phyloP scores from a whole-genome alignment of 2,797 vertebrate genomes.

The Semaprochilodus insignis region DNA sequence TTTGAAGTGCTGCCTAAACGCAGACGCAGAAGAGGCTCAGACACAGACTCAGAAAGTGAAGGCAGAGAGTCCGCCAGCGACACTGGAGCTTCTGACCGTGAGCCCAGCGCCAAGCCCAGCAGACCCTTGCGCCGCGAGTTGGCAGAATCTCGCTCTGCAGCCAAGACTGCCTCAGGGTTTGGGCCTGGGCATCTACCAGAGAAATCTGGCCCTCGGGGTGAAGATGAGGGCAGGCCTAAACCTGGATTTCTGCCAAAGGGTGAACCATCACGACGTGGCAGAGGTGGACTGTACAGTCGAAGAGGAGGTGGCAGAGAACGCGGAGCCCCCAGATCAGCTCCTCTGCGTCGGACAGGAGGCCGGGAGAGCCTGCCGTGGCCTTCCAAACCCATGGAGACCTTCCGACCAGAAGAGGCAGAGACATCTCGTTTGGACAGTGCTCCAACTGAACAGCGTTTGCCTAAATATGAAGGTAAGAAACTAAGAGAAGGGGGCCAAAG shows the following conservation, averaged over 20 bases:
- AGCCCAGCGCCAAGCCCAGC: conserved; percentile 83
- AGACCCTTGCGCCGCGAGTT: conserved; percentile 76
- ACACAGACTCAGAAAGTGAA: conserved; percentile 97
- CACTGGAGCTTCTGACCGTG: conserved; percentile 92
- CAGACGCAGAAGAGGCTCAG: conserved; percentile 90
- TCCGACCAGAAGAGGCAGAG: conserved; percentile 89
- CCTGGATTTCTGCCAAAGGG: conserved; percentile 97
- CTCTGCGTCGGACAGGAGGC: conserved; percentile 83
- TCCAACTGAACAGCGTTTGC: conserved; percentile 76
- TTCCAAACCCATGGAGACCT: conserved; percentile 85
- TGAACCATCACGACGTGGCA: conserved; percentile 92
- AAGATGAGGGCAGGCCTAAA: conserved; percentile 89
- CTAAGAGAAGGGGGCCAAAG: conserved; percentile 85
- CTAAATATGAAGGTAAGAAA: conserved; percentile 89
- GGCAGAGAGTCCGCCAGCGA: conserved; percentile 95
- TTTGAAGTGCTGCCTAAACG: conserved; percentile 96
- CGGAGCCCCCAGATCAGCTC: conserved; percentile 84
- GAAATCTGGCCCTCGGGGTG: conserved; percentile 69
- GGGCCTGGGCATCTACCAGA: conserved; percentile 72
- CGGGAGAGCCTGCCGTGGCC: conserved; percentile 86
- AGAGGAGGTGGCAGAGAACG: conserved; percentile 87
- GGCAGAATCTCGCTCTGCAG: conserved; percentile 66
- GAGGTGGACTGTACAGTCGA: conserved; percentile 91
- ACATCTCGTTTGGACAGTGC: conserved; percentile 68
- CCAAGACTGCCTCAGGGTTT: conserved; percentile 64